These are phyloP conservation scores for Protonemura montana DNA, from an alignment of 2,888 invertebrate genomes.

Conservation along the genomic window DNA sequence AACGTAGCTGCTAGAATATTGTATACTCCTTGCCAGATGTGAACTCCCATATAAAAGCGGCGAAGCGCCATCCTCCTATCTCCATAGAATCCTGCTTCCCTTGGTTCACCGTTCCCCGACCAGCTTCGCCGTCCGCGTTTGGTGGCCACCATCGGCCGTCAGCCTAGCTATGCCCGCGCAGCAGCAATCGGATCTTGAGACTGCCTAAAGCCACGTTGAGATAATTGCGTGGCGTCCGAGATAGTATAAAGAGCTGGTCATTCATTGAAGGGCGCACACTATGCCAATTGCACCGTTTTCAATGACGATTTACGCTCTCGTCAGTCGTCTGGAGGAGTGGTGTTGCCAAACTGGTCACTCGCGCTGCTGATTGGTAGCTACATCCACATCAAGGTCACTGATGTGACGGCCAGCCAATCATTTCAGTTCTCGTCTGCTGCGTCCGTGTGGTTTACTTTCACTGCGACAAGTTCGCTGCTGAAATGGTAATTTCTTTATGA, in stretches of 20 bases:
- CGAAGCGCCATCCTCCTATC: conserved; percentile 16
- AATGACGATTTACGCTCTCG: background rate
- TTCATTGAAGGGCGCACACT: background rate
- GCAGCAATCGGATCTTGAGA: background rate
- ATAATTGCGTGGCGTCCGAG: conserved; percentile 12
- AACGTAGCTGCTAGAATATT: conserved; percentile 27
- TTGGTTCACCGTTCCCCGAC: background rate
- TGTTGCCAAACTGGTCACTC: background rate
- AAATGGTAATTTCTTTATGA: background rate
- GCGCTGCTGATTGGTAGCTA: background rate
- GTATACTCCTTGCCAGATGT: conserved; percentile 32
- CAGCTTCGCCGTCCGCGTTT: background rate
- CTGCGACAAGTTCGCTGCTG: background rate
- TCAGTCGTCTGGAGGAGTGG: background rate
- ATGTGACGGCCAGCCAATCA: background rate
- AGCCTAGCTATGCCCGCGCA: background rate
- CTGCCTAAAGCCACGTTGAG: conserved; percentile 16
- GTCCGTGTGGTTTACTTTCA: background rate
- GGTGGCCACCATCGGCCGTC: background rate
- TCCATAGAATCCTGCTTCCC: background rate
- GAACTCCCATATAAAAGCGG: conserved; percentile 25
- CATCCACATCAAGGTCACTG: background rate
- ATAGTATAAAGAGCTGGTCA: background rate
- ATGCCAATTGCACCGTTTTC: background rate
- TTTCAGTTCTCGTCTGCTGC: background rate